A percentile compares a stretch with the other conserved stretches of the same genome.
These are phyloP conservation scores for Helobdella robusta DNA, from an alignment of 2,888 invertebrate species.

Conservation along the genomic window DNA sequence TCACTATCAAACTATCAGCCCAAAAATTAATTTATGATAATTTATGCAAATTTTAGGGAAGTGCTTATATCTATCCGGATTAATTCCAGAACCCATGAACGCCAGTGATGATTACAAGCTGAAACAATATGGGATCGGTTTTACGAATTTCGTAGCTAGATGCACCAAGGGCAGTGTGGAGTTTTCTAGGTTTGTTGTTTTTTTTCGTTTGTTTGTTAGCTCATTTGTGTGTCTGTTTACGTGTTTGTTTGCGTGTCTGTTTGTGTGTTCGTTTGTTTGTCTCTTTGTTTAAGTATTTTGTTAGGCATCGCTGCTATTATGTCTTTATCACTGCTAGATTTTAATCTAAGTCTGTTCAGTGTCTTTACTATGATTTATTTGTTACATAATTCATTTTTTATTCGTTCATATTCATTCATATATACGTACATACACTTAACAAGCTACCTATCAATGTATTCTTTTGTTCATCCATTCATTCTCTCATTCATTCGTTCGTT, in stretches of 20 bases:
- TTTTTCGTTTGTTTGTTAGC: background rate
- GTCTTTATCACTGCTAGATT: too few relatives aligned
- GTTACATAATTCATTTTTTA: background rate
- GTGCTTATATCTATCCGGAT: constrained; percentile 83
- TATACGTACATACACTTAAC: background rate
- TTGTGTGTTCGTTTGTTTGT: background rate
- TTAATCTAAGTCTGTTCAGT: too few relatives aligned
- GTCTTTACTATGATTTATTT: background rate
- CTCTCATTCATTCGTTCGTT: too few relatives aligned
- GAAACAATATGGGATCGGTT: constrained; percentile 85
- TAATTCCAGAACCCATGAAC: constrained; percentile 87
- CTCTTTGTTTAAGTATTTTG: background rate
- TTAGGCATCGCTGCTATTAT: background rate
- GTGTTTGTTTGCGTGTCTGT: too few relatives aligned
- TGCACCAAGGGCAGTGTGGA: constrained; percentile 93
- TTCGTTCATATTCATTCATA: background rate
- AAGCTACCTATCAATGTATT: too few relatives aligned
- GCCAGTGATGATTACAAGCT: constrained; percentile 91
- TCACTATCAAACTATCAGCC: too few relatives aligned
- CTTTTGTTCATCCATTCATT: too few relatives aligned
- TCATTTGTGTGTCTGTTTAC: background rate
- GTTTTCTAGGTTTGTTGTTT: constrained; percentile 58
- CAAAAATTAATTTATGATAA: too few relatives aligned
- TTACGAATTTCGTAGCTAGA: constrained; percentile 92
- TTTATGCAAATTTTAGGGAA: too few relatives aligned